Conservation (phyloP, 2,888 invertebrate genomes). For the Polylopha cassiicola region DNA sequence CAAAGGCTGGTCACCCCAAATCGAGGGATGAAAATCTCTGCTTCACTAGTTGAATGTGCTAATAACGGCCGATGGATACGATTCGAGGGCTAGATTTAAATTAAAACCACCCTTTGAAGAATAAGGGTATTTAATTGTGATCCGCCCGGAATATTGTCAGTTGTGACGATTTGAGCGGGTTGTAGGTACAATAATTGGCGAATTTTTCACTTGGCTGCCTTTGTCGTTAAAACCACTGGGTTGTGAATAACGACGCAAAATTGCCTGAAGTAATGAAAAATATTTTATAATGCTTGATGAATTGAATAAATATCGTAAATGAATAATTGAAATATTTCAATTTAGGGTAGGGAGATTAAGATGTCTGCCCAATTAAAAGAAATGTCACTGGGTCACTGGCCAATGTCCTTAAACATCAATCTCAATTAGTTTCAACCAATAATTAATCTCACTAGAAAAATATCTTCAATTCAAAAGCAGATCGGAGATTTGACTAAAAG, state of each 20-base stretch:
- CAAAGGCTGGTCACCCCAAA: conserved; percentile 34
- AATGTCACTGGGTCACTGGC: too few species aligned
- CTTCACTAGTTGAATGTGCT: conserved; percentile 36
- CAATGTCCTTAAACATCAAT: too few species aligned
- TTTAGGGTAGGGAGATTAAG: too few species aligned
- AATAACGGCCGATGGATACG: conserved; percentile 26
- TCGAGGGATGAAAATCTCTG: conserved; percentile 27
- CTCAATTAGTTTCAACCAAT: too few species aligned
- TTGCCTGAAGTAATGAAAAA: conserved; percentile 49
- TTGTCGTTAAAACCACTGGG: conserved; percentile 53
- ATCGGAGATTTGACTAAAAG: too few species aligned
- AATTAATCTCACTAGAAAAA: too few species aligned
- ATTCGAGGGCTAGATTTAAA: conserved; percentile 55
- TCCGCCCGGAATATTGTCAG: conserved; percentile 35
- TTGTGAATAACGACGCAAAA: conserved; percentile 43
- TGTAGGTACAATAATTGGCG: conserved; percentile 17
- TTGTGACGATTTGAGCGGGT: conserved; percentile 14
- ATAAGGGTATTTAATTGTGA: conserved; percentile 63
- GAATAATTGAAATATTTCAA: too few species aligned
- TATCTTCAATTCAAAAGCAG: too few species aligned
- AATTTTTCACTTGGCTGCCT: conserved; percentile 60
- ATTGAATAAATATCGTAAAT: conserved; percentile 23
- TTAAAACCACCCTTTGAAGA: conserved; percentile 65
- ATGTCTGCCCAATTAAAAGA: too few species aligned
- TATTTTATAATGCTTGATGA: conserved; percentile 31